Conservation (phyloP, 2,888 invertebrate species). For the Drosophila nr. medialis region DNA sequence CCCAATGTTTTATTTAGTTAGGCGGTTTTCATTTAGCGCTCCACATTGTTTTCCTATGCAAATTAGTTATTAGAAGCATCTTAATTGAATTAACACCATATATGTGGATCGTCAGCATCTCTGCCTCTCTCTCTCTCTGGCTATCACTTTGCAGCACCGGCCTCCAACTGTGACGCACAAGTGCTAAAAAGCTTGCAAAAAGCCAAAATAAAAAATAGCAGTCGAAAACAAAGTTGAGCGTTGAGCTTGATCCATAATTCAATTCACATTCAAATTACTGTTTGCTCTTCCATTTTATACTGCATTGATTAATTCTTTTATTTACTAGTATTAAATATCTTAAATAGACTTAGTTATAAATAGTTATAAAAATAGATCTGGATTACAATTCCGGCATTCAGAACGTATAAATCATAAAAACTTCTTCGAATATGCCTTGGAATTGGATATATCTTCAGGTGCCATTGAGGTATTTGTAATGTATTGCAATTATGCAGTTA, state of each 20-base stretch:
- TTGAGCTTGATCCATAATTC: not conserved
- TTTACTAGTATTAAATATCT: not conserved
- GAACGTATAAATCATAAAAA: not conserved
- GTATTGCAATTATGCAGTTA: not conserved
- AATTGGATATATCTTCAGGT: not conserved
- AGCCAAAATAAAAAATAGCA: not conserved
- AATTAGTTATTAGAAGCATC: slow-evolving; percentile 66
- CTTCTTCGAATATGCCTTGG: not conserved
- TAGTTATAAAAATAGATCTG: not conserved
- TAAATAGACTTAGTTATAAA: not conserved
- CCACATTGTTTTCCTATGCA: slow-evolving; percentile 64
- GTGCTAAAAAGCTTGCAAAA: slow-evolving; percentile 58
- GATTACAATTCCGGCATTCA: not conserved
- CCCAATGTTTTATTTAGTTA: slow-evolving; percentile 17
- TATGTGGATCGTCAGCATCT: slow-evolving; percentile 25
- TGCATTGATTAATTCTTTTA: not conserved
- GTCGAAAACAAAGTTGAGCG: not conserved
- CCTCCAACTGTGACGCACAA: slow-evolving; percentile 35
- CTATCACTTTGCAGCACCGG: slow-evolving; percentile 18
- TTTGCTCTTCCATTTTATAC: not conserved
- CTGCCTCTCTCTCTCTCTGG: slow-evolving; percentile 8
- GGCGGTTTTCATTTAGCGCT: slow-evolving; percentile 60
- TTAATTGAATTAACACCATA: slow-evolving; percentile 76
- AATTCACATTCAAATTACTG: not conserved
- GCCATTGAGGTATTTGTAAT: not conserved